Base-by-base conservation (phyloP, 2,888 invertebrate genomes). In the Sclerodermus sp. region DNA sequence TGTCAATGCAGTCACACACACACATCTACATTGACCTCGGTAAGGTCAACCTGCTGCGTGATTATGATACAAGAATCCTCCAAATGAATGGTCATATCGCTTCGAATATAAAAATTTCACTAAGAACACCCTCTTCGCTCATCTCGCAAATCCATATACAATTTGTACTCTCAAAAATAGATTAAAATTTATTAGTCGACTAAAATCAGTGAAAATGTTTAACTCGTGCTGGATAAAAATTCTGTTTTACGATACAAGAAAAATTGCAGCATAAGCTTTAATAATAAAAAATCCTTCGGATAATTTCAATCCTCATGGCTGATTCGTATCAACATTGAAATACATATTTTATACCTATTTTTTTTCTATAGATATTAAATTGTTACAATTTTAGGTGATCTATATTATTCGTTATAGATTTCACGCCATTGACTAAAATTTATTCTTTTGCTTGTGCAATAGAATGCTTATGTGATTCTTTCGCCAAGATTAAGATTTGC, bases 61-160 rank as follows among this genome's bases (percentile, higher is more conserved):
- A 60, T 64, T 67, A 70, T 67, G 62, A 66, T 68, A 73, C 67
- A 69, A 68, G 57, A 65, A 57, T 64, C 60, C 54, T 70, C 65
- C 66, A 63, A 67, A 71, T 65, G 66, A 72, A 67, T 71, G 71
- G 71, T 67, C 70, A 68, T 64, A 60, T 49, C 62, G 58, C 53
- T 63, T 60, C 55, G 61, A 63, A 61, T 53, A 44, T 45, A 47
- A 37, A 23, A 23, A 5, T 23, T 23, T 23, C 23, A 3, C 23
- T 23, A n/a, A n/a, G n/a, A n/a, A n/a, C n/a, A 5, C 23, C 23
- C 23, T 23, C 23, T 23, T 23, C 8, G 8, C 3, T 8, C 23
- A 5, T 23, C 23, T 23, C 23, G 8, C 3, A 23, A 5, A 8
- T 23, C 23, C 23, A 23, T 8, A 3, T 23, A 23, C 16, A 43